Percentiles rank a stretch among this genome's conserved stretches.
phyloP scores from a whole-genome alignment of 2,888 invertebrate genomes.

The Notodonta dromedarius region DNA sequence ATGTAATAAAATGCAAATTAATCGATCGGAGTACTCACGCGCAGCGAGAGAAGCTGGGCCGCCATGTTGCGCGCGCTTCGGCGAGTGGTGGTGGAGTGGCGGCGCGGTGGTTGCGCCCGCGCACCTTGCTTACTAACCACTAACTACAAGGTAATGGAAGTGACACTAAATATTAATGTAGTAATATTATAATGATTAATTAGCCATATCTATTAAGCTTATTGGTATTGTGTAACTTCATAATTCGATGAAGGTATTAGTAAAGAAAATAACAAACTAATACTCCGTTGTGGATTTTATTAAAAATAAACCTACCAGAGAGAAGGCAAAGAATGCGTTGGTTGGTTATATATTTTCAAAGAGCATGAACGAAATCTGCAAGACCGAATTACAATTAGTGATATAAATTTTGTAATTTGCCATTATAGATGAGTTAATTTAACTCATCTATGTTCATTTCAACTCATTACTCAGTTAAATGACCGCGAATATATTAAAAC shows the following conservation, averaged over 20 bases:
- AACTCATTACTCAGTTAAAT: no score
- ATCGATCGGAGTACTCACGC: slow-evolving; percentile 56
- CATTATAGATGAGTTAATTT: neutral
- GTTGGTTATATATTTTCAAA: no score
- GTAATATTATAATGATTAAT: neutral
- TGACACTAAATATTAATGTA: slow-evolving; percentile 29
- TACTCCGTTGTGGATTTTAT: no score
- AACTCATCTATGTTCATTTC: no score
- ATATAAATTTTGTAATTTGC: no score
- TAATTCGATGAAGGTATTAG: no score
- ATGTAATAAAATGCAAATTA: slow-evolving; percentile 36
- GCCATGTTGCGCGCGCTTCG: slow-evolving; percentile 72
- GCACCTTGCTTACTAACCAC: slow-evolving; percentile 53
- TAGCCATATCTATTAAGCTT: neutral
- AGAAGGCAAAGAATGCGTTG: no score
- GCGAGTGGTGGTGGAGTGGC: slow-evolving; percentile 72
- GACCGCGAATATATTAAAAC: slow-evolving; percentile 17
- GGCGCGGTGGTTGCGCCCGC: slow-evolving; percentile 62
- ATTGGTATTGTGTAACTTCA: no score
- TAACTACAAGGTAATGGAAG: slow-evolving; percentile 53
- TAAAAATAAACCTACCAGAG: no score
- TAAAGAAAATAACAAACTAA: no score
- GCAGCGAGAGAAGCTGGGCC: slow-evolving; percentile 55
- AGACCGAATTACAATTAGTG: no score
- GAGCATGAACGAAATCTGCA: no score